A percentile compares a stretch with the other conserved stretches of the same genome.
These are phyloP conservation scores for Rhipidura dahli DNA, from an alignment of 2,113 vertebrate genomes.

Conservation along the genomic window DNA sequence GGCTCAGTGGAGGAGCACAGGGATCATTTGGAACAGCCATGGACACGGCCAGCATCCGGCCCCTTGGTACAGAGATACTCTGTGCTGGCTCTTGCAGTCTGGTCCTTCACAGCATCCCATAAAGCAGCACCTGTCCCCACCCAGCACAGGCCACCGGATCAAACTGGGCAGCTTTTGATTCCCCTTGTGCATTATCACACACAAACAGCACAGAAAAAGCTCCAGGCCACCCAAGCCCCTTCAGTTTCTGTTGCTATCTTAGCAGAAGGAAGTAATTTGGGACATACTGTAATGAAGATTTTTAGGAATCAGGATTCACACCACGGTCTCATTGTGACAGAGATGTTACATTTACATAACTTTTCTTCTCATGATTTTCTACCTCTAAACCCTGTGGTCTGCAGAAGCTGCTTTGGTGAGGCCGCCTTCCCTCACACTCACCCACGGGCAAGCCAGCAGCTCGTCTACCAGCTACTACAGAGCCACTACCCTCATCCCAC, in stretches of 20 bases:
- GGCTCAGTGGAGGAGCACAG: not conserved
- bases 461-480: slow-evolving; percentile 28
- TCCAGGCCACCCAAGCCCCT: not conserved
- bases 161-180: not conserved
- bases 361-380: not conserved
- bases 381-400: not conserved
- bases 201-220: not conserved
- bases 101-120: not conserved
- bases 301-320: not conserved
- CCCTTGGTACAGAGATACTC: not conserved
- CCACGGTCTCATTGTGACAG: not conserved
- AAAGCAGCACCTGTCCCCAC: not conserved
- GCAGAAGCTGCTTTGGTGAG: slow-evolving; percentile 4
- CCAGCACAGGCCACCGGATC: not conserved
- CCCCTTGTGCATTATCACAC: not conserved
- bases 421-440: slow-evolving; percentile 16
- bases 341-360: not conserved
- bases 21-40: not conserved
- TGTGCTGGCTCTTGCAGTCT: not conserved
- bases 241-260: not conserved
- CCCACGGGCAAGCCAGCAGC: not conserved
- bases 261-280: not conserved
- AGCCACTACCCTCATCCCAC: slow-evolving; percentile 40
- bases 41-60: not conserved
- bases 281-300: accelerated